Percentiles rank a stretch among this genome's conserved stretches.
These are phyloP conservation scores for Myotis planiceps DNA, from an alignment of 2,797 vertebrate genomes.

Conservation along the genomic window DNA sequence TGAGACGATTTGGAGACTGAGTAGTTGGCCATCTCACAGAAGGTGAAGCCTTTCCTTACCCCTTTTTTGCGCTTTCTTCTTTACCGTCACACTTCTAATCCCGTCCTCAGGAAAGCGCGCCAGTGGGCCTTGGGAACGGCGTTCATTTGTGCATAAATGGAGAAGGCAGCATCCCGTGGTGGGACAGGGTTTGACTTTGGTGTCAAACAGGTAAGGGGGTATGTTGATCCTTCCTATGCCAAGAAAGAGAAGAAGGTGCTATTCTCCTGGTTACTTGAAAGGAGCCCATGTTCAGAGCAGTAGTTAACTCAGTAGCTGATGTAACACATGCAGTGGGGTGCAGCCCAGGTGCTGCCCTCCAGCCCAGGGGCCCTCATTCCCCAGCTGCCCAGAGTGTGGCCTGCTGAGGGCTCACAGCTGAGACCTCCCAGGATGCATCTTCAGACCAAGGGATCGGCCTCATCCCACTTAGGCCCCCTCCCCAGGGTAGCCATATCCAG, in stretches of 20 bases:
- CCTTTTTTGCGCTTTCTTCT: background rate
- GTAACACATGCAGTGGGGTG: accelerated
- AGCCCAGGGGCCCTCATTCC: background rate
- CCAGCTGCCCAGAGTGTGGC: background rate
- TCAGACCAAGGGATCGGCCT: background rate
- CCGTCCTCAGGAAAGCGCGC: background rate
- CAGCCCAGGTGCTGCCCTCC: background rate
- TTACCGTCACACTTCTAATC: background rate
- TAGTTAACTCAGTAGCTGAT: background rate
- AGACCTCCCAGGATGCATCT: background rate
- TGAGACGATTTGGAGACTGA: accelerated
- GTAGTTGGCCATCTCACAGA: background rate
- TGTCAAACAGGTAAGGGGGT: background rate
- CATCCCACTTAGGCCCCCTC: background rate
- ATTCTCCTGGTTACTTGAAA: background rate
- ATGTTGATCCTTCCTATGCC: background rate
- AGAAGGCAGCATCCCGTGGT: background rate
- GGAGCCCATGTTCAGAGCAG: background rate
- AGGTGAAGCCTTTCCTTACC: background rate
- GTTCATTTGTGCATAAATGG: background rate
- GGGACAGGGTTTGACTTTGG: background rate
- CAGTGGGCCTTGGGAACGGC: background rate
- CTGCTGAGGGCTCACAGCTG: background rate
- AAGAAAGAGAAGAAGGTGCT: background rate
- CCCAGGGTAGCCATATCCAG: background rate